A percentile compares a stretch with the other conserved stretches of the same genome.
Conservation (phyloP, 1,140 invertebrate genomes). For the Cepaea nemoralis region DNA sequence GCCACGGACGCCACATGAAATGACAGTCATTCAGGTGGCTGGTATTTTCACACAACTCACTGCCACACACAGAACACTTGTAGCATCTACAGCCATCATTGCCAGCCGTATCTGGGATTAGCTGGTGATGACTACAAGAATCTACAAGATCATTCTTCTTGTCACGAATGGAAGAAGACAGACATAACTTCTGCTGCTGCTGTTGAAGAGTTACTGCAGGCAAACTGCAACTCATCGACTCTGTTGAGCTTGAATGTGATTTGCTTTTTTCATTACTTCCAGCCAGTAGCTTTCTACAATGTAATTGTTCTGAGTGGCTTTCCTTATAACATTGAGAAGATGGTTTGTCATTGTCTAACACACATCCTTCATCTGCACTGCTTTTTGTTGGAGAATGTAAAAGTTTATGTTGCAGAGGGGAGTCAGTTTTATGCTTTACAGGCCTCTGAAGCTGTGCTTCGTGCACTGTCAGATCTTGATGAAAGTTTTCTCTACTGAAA, state of each 20-base stretch:
- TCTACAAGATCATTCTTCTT: no score
- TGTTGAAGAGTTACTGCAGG: background rate
- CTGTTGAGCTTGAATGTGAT: background rate
- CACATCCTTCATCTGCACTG: background rate
- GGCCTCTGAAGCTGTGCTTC: no score
- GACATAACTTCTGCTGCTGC: background rate
- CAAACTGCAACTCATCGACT: background rate
- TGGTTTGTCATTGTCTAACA: background rate
- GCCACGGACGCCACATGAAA: conserved; percentile 26
- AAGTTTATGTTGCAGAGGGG: background rate
- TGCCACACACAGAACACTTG: background rate
- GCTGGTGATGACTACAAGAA: background rate
- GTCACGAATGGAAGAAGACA: no score
- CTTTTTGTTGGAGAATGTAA: background rate
- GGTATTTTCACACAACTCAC: background rate
- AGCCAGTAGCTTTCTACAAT: background rate
- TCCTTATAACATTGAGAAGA: background rate
- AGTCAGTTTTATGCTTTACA: background rate
- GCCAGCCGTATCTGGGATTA: background rate
- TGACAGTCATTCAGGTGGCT: background rate
- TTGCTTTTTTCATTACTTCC: background rate
- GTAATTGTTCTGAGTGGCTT: no score
- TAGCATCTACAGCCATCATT: background rate
- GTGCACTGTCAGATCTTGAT: no score
- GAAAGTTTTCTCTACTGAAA: background rate